Base-by-base conservation (phyloP, 2,797 vertebrate species). In the Picus viridis region DNA sequence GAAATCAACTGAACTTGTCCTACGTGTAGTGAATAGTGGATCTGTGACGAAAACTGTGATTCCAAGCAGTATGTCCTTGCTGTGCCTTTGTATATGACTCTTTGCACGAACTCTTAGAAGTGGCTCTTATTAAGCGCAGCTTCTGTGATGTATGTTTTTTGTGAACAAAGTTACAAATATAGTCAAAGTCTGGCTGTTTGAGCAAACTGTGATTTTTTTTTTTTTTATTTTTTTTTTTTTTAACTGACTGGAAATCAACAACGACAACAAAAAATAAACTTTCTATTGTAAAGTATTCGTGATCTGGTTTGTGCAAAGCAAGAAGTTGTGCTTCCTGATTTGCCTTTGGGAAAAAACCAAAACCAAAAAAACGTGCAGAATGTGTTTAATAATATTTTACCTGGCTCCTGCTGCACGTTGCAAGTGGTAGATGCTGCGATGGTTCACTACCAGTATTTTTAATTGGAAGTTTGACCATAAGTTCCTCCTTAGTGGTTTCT, bases 191-290 rank as follows among this genome's bases (percentile, higher is more conserved):
- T 98, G 98, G 97, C 97, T 98, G 98, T 98, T 98, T 98, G 98
- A 98, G 97, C 98, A 98, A 98, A 98, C 98, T 98, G 98, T 98
- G 98, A 98, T 98, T 97, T 97, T 98, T 98, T 98, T 98, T 98
- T 98, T 97, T 92, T 98, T 98, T 96, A 92, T 83, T 68, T 96
- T 95, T 96, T 98, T 97, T 89, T 97, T 97, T 97, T 93, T 97
- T 96, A 97, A 97, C 97, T 98, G 98, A 99, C 99, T 99, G 98
- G 98, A 99, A 99, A 98, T 98, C 99, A 98, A 98, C 98, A 22
- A 20, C 19, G 23, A 49, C 98, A 98, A 98, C 34, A 34, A 88
- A 98, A 98, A 98, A 99, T 99, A 99, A 99, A 99, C 98, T 99
- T 99, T 99, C 97, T 99, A 99, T 98, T 98, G 98, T 98, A 99